Percentiles rank a stretch among this genome's conserved stretches.
Conservation (phyloP, 2,797 vertebrate genomes). For the Acrossocheilus wenchowensis region DNA sequence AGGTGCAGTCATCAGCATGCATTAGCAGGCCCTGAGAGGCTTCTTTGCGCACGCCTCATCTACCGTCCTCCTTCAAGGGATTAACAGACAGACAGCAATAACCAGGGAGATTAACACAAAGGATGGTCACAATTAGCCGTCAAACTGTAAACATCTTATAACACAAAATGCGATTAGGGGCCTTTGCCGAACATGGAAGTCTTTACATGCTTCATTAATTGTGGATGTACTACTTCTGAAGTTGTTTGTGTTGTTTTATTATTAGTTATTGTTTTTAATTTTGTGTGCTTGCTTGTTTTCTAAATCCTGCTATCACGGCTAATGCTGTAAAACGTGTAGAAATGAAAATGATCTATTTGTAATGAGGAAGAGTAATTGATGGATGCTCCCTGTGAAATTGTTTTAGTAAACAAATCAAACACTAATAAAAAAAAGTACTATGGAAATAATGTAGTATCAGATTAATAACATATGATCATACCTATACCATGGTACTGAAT, state of each 20-base stretch:
- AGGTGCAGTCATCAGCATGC: slow-evolving; percentile 61
- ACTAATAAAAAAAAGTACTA: not conserved
- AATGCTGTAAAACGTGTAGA: not conserved
- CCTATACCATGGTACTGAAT: not conserved
- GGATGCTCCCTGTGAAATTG: not conserved
- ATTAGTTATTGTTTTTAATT: slow-evolving; percentile 30
- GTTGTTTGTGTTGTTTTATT: slow-evolving; percentile 36
- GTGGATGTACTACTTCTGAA: slow-evolving; percentile 12
- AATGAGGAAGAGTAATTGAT: not conserved
- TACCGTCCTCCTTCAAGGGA: slow-evolving; percentile 52
- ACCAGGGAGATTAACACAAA: slow-evolving; percentile 54
- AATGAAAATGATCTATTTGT: not conserved
- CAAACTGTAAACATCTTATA: slow-evolving; percentile 60
- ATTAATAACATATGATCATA: not conserved
- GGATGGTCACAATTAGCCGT: slow-evolving; percentile 59
- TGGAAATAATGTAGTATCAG: not conserved
- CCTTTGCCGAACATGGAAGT: slow-evolving; percentile 43
- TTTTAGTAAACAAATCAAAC: slow-evolving; percentile 1
- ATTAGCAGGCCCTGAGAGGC: slow-evolving; percentile 47
- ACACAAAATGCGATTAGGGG: slow-evolving; percentile 51
- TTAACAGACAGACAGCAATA: slow-evolving; percentile 60
- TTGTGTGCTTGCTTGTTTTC: slow-evolving; percentile 22
- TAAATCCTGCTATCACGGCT: slow-evolving; percentile 4
- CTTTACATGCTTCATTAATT: slow-evolving; percentile 60
- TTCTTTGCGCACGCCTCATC: slow-evolving; percentile 37